phyloP scores from a whole-genome alignment of 1,140 invertebrate species.

The Berghia stephanieae region DNA sequence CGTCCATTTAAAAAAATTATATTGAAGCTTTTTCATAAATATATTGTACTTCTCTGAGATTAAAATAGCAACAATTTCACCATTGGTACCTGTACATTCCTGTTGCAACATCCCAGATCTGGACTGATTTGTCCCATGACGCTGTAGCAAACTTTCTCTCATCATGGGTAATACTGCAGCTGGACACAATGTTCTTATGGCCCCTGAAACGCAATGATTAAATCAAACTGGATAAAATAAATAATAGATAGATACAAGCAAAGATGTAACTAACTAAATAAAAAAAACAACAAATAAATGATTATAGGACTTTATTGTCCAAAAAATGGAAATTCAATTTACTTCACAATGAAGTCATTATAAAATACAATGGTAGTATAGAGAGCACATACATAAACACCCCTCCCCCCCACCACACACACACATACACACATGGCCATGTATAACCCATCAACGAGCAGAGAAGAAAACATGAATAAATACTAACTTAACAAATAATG shows the following conservation, averaged over 20 bases:
- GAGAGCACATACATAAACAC: constrained; percentile 25
- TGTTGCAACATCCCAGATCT: constrained; percentile 65
- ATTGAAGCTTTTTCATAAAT: background rate
- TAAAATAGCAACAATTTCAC: background rate
- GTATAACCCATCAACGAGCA: too few species aligned
- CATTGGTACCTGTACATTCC: constrained; percentile 61
- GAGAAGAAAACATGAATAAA: too few species aligned
- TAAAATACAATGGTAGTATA: too few species aligned
- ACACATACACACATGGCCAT: too few species aligned
- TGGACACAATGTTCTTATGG: constrained; percentile 61
- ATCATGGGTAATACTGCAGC: constrained; percentile 57
- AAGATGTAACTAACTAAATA: too few species aligned
- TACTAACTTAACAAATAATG: too few species aligned
- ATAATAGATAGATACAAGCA: too few species aligned
- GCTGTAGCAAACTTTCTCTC: constrained; percentile 63
- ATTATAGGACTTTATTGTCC: too few species aligned
- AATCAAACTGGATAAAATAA: too few species aligned
- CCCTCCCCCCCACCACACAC: too few species aligned
- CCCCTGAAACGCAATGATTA: constrained; percentile 53
- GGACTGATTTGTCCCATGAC: constrained; percentile 65
- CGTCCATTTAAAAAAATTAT: background rate
- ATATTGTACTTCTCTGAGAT: background rate
- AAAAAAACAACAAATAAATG: too few species aligned
- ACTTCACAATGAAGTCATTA: too few species aligned
- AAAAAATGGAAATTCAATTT: background rate